A percentile compares a stretch with the other conserved stretches of the same genome.
Evolutionary conservation across 1,140 invertebrate genomes (phyloP).

Genomic region (Centruroides vittatus): DNA sequence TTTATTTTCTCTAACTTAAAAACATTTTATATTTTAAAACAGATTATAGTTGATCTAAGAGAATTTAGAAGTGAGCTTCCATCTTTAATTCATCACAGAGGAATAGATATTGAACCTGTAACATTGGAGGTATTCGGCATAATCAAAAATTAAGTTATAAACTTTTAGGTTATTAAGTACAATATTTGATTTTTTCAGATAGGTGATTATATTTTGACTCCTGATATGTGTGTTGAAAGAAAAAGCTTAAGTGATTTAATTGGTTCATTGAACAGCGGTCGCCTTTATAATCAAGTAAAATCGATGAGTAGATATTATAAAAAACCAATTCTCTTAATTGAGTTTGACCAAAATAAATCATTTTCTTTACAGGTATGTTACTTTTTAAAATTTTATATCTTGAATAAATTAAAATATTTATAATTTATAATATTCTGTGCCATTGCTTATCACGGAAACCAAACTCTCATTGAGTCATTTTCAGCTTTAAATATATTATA

Average conservation of each 20-base stretch:
- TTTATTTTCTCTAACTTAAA: too few species aligned
- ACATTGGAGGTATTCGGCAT: constrained; percentile 57
- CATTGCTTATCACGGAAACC: too few species aligned
- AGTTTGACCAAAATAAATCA: constrained; percentile 53
- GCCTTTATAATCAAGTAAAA: constrained; percentile 86
- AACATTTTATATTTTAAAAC: too few species aligned
- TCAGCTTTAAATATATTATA: too few species aligned
- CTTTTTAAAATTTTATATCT: too few species aligned
- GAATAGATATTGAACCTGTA: constrained; percentile 83
- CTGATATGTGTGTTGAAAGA: constrained; percentile 89
- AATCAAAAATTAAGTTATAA: too few species aligned
- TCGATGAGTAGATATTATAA: constrained; percentile 77
- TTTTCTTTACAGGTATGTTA: constrained; percentile 10
- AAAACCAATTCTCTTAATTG: constrained; percentile 84
- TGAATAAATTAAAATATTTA: too few species aligned
- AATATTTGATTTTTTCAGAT: background rate
- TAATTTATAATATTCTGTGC: too few species aligned
- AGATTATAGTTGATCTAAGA: constrained; percentile 89
- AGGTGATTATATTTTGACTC: constrained; percentile 90
- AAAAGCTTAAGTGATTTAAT: constrained; percentile 97
- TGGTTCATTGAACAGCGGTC: constrained; percentile 83
- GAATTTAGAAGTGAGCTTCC: constrained; percentile 96
- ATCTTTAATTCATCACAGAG: constrained; percentile 77
- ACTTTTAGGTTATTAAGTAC: too few species aligned
- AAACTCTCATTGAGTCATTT: too few species aligned